A percentile compares a stretch with the other conserved stretches of the same genome.
Conservation (phyloP, 2,888 invertebrate species). For the Drosophila falleni region DNA sequence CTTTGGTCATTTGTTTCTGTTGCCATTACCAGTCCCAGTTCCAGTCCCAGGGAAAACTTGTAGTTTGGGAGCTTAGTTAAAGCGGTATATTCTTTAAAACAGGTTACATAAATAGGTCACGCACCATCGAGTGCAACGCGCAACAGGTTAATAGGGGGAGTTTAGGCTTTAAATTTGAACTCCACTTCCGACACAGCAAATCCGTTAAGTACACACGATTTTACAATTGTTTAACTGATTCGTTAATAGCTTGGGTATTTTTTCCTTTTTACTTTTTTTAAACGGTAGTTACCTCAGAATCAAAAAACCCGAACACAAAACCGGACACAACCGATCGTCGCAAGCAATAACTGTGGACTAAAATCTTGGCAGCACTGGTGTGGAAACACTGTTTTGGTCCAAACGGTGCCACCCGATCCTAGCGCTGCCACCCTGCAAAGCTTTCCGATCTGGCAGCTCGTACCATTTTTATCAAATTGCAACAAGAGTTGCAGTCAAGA, state of each 20-base stretch:
- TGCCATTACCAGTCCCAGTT: conserved; percentile 18
- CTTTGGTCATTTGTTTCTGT: conserved; percentile 52
- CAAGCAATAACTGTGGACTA: conserved; percentile 56
- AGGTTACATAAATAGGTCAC: conserved; percentile 84
- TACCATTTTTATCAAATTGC: no score
- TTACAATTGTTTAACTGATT: conserved; percentile 35
- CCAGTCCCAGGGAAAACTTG: conserved; percentile 63
- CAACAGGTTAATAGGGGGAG: conserved; percentile 69
- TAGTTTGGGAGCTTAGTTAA: conserved; percentile 56
- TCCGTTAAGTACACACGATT: conserved; percentile 28
- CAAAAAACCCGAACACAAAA: conserved; percentile 51
- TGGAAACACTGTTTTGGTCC: no score
- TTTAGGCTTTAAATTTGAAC: conserved; percentile 29
- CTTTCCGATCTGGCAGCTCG: no score
- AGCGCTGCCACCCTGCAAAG: no score
- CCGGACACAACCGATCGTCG: conserved; percentile 62
- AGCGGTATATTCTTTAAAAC: conserved; percentile 75
- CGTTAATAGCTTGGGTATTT: conserved; percentile 42
- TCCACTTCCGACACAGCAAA: conserved; percentile 29
- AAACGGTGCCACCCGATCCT: no score
- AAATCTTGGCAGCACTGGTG: no score
- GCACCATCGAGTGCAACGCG: conserved; percentile 78
- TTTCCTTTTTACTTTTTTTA: conserved; percentile 19
- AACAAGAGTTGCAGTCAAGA: no score
- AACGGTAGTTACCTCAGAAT: conserved; percentile 60